A percentile compares a stretch with the other conserved stretches of the same genome.
Evolutionary conservation across 1,140 invertebrate genomes (phyloP).

Genomic region (Drosophila sturtevanti): DNA sequence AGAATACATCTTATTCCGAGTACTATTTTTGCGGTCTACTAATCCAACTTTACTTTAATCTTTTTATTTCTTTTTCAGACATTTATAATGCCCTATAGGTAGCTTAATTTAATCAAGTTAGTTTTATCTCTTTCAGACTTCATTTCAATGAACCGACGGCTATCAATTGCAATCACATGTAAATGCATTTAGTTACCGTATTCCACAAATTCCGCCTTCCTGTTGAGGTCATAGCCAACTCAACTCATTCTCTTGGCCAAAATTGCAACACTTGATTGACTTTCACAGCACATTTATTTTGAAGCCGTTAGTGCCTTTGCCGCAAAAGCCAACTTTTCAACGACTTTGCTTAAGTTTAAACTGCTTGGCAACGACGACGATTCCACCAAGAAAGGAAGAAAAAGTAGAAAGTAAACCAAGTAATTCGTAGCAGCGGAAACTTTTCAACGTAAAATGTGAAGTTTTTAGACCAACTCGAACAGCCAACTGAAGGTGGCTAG

Average conservation of each 20-base stretch:
- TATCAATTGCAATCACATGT: constrained; percentile 60
- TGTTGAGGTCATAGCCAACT: constrained; percentile 10
- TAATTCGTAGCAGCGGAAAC: constrained; percentile 18
- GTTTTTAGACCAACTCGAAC: constrained; percentile 3
- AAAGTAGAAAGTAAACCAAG: constrained; percentile 9
- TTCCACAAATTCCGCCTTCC: constrained; percentile 8
- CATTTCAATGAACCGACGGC: constrained; percentile 44
- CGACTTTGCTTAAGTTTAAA: constrained; percentile 76
- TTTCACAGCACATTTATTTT: constrained; percentile 78
- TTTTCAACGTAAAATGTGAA: constrained; percentile 26
- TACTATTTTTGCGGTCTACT: no score
- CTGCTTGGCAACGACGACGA: constrained; percentile 39
- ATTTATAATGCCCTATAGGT: not conserved
- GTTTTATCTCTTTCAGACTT: constrained; percentile 1
- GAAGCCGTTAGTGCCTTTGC: constrained; percentile 35
- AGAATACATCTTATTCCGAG: no score
- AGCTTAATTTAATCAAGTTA: not conserved
- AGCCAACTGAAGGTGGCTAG: constrained; percentile 1
- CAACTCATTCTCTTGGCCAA: constrained; percentile 32
- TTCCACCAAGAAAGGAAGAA: not conserved
- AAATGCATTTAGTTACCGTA: constrained; percentile 33
- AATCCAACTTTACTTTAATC: no score
- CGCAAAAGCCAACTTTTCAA: constrained; percentile 71
- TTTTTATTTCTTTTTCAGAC: not conserved
- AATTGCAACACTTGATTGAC: constrained; percentile 78